phyloP scores from a whole-genome alignment of 1,140 invertebrate genomes.

The Drosophila parabipectinata region DNA sequence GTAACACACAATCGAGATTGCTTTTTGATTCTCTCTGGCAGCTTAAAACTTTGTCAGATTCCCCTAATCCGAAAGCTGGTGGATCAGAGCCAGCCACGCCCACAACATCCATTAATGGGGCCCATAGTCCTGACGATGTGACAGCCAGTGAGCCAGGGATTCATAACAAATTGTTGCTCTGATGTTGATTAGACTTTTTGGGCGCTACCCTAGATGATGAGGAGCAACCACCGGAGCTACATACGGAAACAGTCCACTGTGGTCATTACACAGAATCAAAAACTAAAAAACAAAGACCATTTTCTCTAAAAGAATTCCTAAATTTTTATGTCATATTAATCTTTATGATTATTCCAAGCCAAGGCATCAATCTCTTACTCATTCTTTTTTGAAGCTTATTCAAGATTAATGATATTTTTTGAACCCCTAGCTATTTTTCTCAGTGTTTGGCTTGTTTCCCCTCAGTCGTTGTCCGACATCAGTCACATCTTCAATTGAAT shows the following conservation, averaged over 20 bases:
- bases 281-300: background rate
- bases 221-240: slow-evolving; percentile 49
- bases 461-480: slow-evolving; percentile 26
- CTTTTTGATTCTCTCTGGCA: slow-evolving; percentile 17
- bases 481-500: slow-evolving; percentile 59
- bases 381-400: too few relatives aligned
- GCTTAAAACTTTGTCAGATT: slow-evolving; percentile 17
- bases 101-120: slow-evolving; percentile 70
- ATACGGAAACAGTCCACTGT: slow-evolving; percentile 35
- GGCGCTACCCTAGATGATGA: background rate
- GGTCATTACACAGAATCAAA: slow-evolving; percentile 3
- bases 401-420: background rate
- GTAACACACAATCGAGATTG: slow-evolving; percentile 13
- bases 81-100: slow-evolving; percentile 36
- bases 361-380: too few relatives aligned
- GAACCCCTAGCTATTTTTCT: background rate
- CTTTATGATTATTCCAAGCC: too few relatives aligned
- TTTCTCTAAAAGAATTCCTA: too few relatives aligned
- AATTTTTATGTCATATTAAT: too few relatives aligned
- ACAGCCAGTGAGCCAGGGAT: slow-evolving; percentile 49
- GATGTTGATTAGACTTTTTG: slow-evolving; percentile 69
- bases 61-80: slow-evolving; percentile 5
- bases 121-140: slow-evolving; percentile 40
- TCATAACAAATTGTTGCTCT: slow-evolving; percentile 75
- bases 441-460: slow-evolving; percentile 22